phyloP scores from a whole-genome alignment of 2,888 invertebrate genomes.

The Ditula angustiorana region DNA sequence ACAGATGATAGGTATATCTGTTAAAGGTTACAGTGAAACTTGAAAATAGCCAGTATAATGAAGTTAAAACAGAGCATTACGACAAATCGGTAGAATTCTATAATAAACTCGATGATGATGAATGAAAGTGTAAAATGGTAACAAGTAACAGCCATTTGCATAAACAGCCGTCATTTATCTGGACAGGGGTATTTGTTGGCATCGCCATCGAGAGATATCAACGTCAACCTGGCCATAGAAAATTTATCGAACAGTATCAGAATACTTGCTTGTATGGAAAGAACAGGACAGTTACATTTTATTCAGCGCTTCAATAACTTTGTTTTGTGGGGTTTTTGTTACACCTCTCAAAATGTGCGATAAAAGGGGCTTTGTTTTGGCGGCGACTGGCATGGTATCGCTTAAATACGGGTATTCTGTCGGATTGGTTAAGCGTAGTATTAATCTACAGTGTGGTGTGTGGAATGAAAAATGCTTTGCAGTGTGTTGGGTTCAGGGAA shows the following conservation, averaged over 20 bases:
- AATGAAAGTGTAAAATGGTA: not conserved
- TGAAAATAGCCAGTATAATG: too few relatives aligned
- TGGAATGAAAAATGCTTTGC: not conserved
- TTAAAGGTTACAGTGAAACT: too few relatives aligned
- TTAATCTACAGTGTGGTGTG: too few relatives aligned
- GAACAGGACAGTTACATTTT: conserved; percentile 23
- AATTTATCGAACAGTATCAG: not conserved
- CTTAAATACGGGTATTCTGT: conserved; percentile 5
- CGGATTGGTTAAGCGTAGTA: not conserved
- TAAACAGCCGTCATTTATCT: not conserved
- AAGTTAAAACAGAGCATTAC: too few relatives aligned
- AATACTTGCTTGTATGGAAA: not conserved
- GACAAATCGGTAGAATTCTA: too few relatives aligned
- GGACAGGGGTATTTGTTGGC: not conserved
- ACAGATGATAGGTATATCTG: too few relatives aligned
- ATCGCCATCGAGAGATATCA: not conserved
- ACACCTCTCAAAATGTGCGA: conserved; percentile 55
- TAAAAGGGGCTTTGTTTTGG: conserved; percentile 60
- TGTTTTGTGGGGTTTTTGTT: conserved; percentile 50
- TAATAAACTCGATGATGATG: not conserved
- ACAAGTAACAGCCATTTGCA: not conserved
- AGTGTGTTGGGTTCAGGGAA: not conserved
- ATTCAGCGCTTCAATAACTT: conserved; percentile 26
- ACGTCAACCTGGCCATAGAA: conserved; percentile 2
- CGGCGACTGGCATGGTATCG: conserved; percentile 40